A percentile compares a stretch with the other conserved stretches of the same genome.
Evolutionary conservation across 2,113 vertebrate species (phyloP).

Genomic region (Chaetura pelagica): DNA sequence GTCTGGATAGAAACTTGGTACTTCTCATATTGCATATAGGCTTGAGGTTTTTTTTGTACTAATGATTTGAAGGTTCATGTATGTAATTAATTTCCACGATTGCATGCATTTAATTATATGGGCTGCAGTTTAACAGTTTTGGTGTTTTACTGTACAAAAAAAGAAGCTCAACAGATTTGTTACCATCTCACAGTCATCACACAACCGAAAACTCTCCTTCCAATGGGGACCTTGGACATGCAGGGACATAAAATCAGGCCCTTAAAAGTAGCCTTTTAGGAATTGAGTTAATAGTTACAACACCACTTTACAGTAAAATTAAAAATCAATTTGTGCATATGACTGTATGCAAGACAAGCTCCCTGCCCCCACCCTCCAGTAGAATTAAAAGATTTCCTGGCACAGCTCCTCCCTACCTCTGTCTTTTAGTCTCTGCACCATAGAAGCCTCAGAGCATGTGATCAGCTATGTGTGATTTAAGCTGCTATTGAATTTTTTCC

Average conservation of each 20-base stretch:
- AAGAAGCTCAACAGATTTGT: neutral
- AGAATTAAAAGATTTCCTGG: neutral
- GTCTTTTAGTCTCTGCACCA: neutral
- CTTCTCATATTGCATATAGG: neutral
- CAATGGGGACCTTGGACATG: neutral
- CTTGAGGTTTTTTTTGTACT: neutral
- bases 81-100: neutral
- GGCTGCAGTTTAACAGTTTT: neutral
- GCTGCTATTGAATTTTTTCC: constrained; percentile 29
- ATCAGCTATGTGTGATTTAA: constrained; percentile 22
- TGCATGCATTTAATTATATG: neutral
- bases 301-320: neutral
- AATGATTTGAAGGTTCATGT: neutral
- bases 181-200: neutral
- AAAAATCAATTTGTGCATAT: neutral
- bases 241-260: neutral
- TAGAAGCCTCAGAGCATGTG: neutral
- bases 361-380: neutral
- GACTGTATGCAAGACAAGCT: neutral
- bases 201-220: neutral
- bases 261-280: neutral
- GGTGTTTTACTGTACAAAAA: neutral
- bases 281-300: neutral
- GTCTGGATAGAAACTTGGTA: neutral
- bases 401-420: constrained; percentile 15